Base-by-base conservation (phyloP, 2,888 invertebrate genomes). In the Argyresthia goedartella region DNA sequence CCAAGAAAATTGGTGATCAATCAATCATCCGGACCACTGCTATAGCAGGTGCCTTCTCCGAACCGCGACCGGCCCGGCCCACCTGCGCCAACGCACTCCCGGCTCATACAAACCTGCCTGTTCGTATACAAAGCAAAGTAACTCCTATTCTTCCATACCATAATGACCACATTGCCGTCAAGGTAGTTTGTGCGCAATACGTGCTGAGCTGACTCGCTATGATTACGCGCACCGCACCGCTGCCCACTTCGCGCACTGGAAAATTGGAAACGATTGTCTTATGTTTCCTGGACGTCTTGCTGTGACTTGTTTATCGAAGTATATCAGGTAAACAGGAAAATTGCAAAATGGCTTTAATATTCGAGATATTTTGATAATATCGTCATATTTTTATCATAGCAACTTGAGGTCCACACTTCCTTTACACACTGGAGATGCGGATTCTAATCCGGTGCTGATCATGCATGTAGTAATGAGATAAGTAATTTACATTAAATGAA, bases 191-290 rank as follows among this genome's bases (percentile, higher is more conserved):
- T 25, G 25, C 25, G 25, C 25, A 25, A 25, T 25, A 25, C 25
- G 25, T 25, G 25, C 25, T 25, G 25, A 25, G 2, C 25, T 25
- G 25, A 25, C 6, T 6, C 25, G 25, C 25, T 25, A 44, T 14
- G 15, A 16, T 34, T 11, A 41, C 35, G 44, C 11, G 15, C 44
- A 72, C 77, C 79, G 78, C 78, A 79, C 79, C 81, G 76, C 76
- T 75, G 73, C 73, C 67, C 73, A 71, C 66, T 69, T 71, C 68
- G 61, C 67, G 63, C 65, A 59, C 53, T 39, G 50, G 50, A 51
- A 39, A 39, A 39, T 39, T 39, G 39, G 39, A 39, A 39, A 39
- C n/a, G 39, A 39, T 39, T 39, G 39, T 39, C 39, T 39, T 39
- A 39, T 39, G 39, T 11, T 39, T 39, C 8, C 39, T n/a, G 25